Evolutionary conservation across 2,797 vertebrate genomes (phyloP).

Genomic region (Sebastes paucispinis): DNA sequence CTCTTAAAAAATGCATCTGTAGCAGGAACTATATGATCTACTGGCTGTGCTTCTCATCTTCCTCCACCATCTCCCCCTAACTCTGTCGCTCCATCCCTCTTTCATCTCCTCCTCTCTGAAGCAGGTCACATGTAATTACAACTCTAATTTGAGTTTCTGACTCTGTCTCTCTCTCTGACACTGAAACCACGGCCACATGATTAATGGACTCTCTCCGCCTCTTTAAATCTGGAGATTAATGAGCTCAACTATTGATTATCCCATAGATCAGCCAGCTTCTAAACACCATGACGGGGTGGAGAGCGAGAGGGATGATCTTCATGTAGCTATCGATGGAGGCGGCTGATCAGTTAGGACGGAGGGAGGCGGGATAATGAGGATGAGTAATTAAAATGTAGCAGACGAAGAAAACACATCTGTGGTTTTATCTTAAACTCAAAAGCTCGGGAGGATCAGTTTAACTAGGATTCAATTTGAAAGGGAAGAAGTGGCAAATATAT

Average conservation of each 20-base stretch:
- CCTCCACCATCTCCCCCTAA: not conserved
- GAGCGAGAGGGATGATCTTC: not conserved
- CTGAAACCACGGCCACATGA: not conserved
- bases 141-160: not conserved
- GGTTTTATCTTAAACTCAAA: not conserved
- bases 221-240: not conserved
- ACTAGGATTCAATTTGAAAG: not conserved
- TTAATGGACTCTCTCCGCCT: not conserved
- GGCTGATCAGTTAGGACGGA: not conserved
- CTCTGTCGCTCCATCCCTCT: not conserved
- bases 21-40: no score
- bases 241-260: constrained; percentile 14
- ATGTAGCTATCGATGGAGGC: not conserved
- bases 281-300: not conserved
- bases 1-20: no score
- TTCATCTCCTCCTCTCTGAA: not conserved
- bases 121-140: not conserved
- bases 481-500: no score
- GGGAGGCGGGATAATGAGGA: not conserved
- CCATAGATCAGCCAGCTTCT: not conserved
- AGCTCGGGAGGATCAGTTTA: not conserved
- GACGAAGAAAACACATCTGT: not conserved
- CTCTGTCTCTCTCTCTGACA: not conserved
- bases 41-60: not conserved
- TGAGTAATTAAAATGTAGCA: not conserved